Evolutionary conservation across 2,888 invertebrate species (phyloP).

Genomic region (Horisme vitalbata): DNA sequence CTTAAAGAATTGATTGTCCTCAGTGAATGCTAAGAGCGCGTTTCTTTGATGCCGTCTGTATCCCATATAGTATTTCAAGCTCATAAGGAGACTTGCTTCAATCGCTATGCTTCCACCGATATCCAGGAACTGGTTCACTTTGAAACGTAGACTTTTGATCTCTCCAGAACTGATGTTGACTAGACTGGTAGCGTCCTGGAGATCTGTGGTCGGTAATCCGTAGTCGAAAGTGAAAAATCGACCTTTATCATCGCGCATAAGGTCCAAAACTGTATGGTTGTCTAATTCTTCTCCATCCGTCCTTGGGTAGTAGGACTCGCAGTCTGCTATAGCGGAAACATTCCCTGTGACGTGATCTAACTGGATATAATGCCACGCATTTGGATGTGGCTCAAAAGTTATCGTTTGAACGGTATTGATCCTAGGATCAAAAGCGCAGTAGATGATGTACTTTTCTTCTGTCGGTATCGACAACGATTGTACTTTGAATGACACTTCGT

Average conservation of each 20-base stretch:
- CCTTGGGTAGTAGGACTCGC: constrained; percentile 58
- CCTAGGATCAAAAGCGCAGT: constrained; percentile 74
- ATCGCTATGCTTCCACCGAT: constrained; percentile 91
- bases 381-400: constrained; percentile 80
- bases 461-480: constrained; percentile 81
- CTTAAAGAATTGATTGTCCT: constrained; percentile 75
- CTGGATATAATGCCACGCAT: constrained; percentile 83
- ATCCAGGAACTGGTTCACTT: constrained; percentile 87
- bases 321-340: constrained; percentile 53
- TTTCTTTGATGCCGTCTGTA: constrained; percentile 57
- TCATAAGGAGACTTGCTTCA: constrained; percentile 87
- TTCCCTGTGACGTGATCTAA: constrained; percentile 51
- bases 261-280: constrained; percentile 57
- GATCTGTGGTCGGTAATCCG: constrained; percentile 85
- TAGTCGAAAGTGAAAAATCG: constrained; percentile 91
- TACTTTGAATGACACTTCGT: constrained; percentile 64
- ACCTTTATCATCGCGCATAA: constrained; percentile 84
- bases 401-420: constrained; percentile 60
- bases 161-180: constrained; percentile 86
- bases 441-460: constrained; percentile 69
- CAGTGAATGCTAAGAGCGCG: constrained; percentile 63
- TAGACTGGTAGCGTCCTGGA: constrained; percentile 85
- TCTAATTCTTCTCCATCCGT: constrained; percentile 50
- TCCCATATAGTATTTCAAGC: constrained; percentile 76
- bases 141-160: constrained; percentile 86